phyloP scores from a whole-genome alignment of 1,140 invertebrate species.

The Dendrolimus kikuchii region DNA sequence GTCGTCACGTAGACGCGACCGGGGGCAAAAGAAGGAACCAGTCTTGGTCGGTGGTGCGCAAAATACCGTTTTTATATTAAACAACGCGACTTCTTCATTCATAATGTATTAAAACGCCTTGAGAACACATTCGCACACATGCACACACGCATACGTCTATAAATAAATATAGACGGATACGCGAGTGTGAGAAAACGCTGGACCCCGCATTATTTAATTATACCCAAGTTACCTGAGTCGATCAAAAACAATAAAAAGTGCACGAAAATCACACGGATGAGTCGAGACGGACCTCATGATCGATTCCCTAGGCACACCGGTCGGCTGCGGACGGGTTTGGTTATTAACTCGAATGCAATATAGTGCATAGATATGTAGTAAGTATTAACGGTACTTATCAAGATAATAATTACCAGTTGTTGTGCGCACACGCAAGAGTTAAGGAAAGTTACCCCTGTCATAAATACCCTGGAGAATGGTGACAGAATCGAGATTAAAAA shows the following conservation, averaged over 20 bases:
- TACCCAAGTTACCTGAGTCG: slow-evolving; percentile 18
- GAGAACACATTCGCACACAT: slow-evolving; percentile 31
- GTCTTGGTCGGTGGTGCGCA: slow-evolving; percentile 33
- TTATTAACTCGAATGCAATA: slow-evolving; percentile 28
- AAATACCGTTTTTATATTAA: slow-evolving; percentile 52
- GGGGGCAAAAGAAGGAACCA: slow-evolving; percentile 35
- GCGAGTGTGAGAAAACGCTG: slow-evolving; percentile 14
- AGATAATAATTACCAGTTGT: slow-evolving; percentile 34
- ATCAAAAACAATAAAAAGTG: slow-evolving; percentile 35
- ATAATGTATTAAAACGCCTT: slow-evolving; percentile 58
- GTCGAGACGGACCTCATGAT: slow-evolving; percentile 18
- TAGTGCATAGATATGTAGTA: slow-evolving; percentile 35
- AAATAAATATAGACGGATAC: slow-evolving; percentile 30
- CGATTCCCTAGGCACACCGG: slow-evolving; percentile 32
- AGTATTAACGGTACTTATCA: slow-evolving; percentile 41
- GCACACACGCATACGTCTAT: slow-evolving; percentile 24
- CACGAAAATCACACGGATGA: slow-evolving; percentile 53
- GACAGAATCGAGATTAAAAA: slow-evolving; percentile 34
- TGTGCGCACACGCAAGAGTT: slow-evolving; percentile 36
- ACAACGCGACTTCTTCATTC: slow-evolving; percentile 51
- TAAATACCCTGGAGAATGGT: slow-evolving; percentile 23
- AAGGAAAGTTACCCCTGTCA: slow-evolving; percentile 29
- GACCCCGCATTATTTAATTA: slow-evolving; percentile 26
- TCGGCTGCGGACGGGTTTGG: slow-evolving; percentile 32
- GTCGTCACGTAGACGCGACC: slow-evolving; percentile 33